phyloP scores from a whole-genome alignment of 2,888 invertebrate genomes.

The Deilephila porcellus region DNA sequence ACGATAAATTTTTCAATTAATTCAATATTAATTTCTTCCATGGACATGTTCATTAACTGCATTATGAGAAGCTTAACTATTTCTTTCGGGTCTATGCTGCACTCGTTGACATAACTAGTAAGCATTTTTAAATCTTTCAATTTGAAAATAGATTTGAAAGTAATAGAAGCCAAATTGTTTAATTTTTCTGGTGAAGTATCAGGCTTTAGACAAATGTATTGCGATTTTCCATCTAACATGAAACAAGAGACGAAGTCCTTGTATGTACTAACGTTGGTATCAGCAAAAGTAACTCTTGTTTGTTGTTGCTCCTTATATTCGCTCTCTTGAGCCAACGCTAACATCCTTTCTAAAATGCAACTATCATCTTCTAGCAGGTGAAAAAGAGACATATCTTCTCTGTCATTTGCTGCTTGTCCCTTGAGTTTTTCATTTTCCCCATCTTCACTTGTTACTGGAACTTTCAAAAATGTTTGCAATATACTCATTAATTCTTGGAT shows the following conservation, averaged over 20 bases:
- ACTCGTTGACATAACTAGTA: conserved; percentile 58
- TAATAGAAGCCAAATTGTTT: conserved; percentile 64
- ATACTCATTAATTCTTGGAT: conserved; percentile 60
- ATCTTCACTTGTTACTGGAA: conserved; percentile 47
- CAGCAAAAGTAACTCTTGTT: conserved; percentile 85
- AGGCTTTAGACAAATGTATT: conserved; percentile 60
- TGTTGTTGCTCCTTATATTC: conserved; percentile 71
- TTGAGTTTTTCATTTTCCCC: conserved; percentile 38
- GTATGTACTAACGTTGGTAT: conserved; percentile 75
- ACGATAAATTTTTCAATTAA: conserved; percentile 89
- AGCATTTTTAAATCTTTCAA: conserved; percentile 58
- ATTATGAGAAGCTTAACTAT: conserved; percentile 88
- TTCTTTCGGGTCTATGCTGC: conserved; percentile 83
- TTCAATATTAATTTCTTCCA: conserved; percentile 76
- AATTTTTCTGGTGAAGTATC: conserved; percentile 63
- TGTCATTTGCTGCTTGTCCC: conserved; percentile 41
- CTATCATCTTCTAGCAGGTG: conserved; percentile 84
- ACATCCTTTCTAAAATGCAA: conserved; percentile 86
- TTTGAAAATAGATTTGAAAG: conserved; percentile 78
- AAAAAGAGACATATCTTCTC: conserved; percentile 46
- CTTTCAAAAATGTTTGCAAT: conserved; percentile 51
- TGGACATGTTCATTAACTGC: conserved; percentile 88
- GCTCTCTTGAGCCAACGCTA: conserved; percentile 84
- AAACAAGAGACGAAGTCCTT: conserved; percentile 85
- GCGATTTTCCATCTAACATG: conserved; percentile 66